phyloP scores from a whole-genome alignment of 2,797 vertebrate species.

The Dromococcyx pavoninus region DNA sequence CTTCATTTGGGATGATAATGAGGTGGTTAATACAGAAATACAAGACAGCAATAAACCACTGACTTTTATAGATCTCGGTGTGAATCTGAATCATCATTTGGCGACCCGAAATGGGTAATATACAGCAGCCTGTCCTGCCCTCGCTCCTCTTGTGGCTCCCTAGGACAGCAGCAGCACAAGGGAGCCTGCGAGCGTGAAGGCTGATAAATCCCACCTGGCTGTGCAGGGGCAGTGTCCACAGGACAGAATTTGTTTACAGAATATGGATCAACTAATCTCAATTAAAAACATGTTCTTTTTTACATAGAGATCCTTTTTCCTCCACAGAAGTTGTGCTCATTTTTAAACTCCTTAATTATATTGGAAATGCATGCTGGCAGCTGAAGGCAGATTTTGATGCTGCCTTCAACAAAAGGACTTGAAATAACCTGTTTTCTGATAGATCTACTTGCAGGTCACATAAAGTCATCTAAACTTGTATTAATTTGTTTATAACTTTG shows the following conservation, averaged over 20 bases:
- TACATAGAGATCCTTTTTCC: not conserved
- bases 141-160: not conserved
- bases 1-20: slow-evolving; percentile 74
- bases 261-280: slow-evolving; percentile 23
- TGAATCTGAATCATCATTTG: slow-evolving; percentile 70
- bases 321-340: not conserved
- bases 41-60: slow-evolving; percentile 69
- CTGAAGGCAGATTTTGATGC: not conserved
- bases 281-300: slow-evolving; percentile 11
- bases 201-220: slow-evolving; percentile 43
- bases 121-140: slow-evolving; percentile 20
- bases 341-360: not conserved
- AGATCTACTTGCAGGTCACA: not conserved
- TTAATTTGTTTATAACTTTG: not conserved
- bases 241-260: slow-evolving; percentile 23
- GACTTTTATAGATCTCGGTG: slow-evolving; percentile 71
- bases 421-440: not conserved
- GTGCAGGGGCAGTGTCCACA: not conserved
- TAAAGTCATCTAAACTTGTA: not conserved
- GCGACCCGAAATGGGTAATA: slow-evolving; percentile 59
- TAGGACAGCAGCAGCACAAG: slow-evolving; percentile 37
- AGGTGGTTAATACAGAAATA: slow-evolving; percentile 74
- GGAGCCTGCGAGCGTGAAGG: not conserved
- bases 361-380: not conserved
- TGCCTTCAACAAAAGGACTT: not conserved